Evolutionary conservation across 1,140 invertebrate genomes (phyloP), one percentile per base, ranked within the genome.

Genomic region (Mycetomoellerius zeteki): DNA sequence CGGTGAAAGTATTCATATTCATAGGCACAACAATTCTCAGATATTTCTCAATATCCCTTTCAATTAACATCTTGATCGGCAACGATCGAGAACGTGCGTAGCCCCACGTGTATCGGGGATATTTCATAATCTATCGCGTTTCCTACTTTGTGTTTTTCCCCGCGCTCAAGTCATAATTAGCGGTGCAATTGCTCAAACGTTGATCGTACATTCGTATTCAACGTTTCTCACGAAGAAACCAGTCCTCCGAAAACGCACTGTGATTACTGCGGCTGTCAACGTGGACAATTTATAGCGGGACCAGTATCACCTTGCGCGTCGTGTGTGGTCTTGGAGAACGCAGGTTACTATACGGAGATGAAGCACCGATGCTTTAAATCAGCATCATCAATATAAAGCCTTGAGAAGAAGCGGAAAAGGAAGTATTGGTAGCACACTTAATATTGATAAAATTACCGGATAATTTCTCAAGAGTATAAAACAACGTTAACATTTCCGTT

Each of bases 131-230:
- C 60, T 30, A 33, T 52, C 58, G 65, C 21, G 12, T 73, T 54
- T 62, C n/a, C 60, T 27, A 14, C 52, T 81, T 71, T 81, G 14
- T 30, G 50, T 47, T 27, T 33, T 47, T 54, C 65, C 30, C 30
- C 86, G 30, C 1, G 69, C 21, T 37, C 52, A 21, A 80, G 60
- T 67, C 58, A 75, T 89, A 88, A 89, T 89, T 89, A 89, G 47
- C 37, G 77, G 62, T 84, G n/a, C 69, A 75, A 82, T 89, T 89
- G 76, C 88, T 77, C 50, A 88, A 89, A 89, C 72, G n/a, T 7
- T 5, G 52, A 76, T 27, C 30, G 65, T 2, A 3, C 72, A 27
- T 67, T 14, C 43, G 14, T 65, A 64, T 65, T 65, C 43, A 24
- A 52, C 12, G 60, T 80, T 80, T 62, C 76, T 67, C 60, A 67